Evolutionary conservation across 2,797 vertebrate species (phyloP), one percentile per base, ranked within the genome.

Genomic region (Hippoglossus hippoglossus): DNA sequence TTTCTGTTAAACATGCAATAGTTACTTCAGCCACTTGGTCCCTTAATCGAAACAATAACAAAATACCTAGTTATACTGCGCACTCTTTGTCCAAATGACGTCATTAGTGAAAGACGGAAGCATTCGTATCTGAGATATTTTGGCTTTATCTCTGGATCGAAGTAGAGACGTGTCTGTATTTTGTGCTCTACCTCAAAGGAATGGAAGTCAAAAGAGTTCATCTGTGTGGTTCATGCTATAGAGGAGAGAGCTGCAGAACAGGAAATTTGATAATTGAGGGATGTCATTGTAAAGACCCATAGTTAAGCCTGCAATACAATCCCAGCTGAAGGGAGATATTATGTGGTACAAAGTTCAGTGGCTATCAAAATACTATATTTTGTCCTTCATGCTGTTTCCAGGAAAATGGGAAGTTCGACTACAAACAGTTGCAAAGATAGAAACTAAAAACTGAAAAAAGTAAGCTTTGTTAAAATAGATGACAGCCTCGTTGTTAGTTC

Each of bases 391-490:
- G 53, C 60, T 3, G 3, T 71, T 84, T 87, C 78, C 71, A 65
- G 69, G 66, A 82, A 91, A 87, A 83, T 61, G 68, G 63, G 55
- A 76, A 81, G 72, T 62, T 57, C 5, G n/a, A 54, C 83, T 87
- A 82, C 88, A 89, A 88, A 92, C 82, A 88, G 81, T n/a, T 3
- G 11, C 36, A 24, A 73, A 28, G 74, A 85, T 69, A 81, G 81
- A 84, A 82, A 79, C 5, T 28, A 10, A 49, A 16, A 51, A 63
- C 11, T 13, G 54, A 62, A 62, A 79, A 79, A 65, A 73, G 22
- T 73, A 41, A 63, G 31, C 28, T 75, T 63, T 49, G 83, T 67
- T 58, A 46, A 71, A 73, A 15, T 62, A 73, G 77, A 82, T 90
- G 81, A 88, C 15, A 85, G 73, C 51, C 63, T 69, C 47, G 65